Conservation (phyloP, 2,113 vertebrate species). For the Tachysurus vachellii region DNA sequence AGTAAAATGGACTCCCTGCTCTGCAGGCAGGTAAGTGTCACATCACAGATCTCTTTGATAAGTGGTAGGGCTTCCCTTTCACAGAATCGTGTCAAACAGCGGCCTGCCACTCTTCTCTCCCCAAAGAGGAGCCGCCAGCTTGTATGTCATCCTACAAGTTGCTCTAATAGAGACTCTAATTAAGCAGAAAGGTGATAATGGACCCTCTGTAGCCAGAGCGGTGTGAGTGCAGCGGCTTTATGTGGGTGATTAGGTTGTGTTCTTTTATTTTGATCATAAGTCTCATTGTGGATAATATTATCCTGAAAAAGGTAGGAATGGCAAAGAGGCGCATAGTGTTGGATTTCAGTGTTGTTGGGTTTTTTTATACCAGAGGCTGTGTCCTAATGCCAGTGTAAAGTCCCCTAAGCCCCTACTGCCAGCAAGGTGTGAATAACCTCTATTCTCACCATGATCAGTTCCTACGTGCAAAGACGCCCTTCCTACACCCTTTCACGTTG, state of each 20-base stretch:
- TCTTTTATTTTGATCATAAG: constrained; percentile 12
- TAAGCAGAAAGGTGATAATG: constrained; percentile 50
- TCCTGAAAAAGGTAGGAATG: not conserved
- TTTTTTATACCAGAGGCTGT: constrained; percentile 46
- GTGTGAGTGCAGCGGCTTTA: constrained; percentile 10
- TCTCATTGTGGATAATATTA: not conserved
- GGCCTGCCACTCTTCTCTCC: constrained; percentile 9
- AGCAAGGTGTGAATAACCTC: constrained; percentile 69
- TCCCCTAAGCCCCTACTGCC: constrained; percentile 50
- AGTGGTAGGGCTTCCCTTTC: constrained; percentile 69
- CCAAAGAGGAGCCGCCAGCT: constrained; percentile 25
- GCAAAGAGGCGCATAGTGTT: not conserved
- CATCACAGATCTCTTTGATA: constrained; percentile 69
- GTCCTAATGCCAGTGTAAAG: constrained; percentile 49
- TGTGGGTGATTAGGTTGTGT: constrained; percentile 12
- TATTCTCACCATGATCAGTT: constrained; percentile 59
- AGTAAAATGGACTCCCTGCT: constrained; percentile 59
- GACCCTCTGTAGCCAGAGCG: constrained; percentile 1
- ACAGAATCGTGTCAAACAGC: constrained; percentile 64
- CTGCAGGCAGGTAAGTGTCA: constrained; percentile 69
- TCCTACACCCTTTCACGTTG: constrained; percentile 67
- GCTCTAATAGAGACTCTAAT: constrained; percentile 53
- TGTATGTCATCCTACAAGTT: constrained; percentile 20
- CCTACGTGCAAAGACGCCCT: constrained; percentile 69
- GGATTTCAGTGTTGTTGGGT: constrained; percentile 46